Evolutionary conservation across 1,140 invertebrate species (phyloP).

Genomic region (Panonychus citri): DNA sequence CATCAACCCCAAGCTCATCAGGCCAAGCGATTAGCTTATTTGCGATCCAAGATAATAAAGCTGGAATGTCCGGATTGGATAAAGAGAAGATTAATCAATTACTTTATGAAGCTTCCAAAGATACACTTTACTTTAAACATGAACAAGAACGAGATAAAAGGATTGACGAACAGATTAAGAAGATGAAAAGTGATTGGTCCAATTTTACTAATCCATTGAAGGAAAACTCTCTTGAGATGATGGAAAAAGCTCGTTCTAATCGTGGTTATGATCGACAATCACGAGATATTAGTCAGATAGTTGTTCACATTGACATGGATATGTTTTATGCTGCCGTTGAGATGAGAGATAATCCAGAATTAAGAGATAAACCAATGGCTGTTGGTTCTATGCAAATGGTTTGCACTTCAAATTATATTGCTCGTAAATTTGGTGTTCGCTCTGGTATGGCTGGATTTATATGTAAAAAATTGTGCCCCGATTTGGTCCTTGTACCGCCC

Average conservation of each 20-base stretch:
- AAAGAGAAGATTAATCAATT: conserved; percentile 33
- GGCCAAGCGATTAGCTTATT: background rate
- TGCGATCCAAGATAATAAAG: conserved; percentile 22
- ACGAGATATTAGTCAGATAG: conserved; percentile 27
- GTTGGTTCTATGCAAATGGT: conserved; percentile 36
- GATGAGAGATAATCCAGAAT: conserved; percentile 31
- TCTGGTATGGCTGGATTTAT: conserved; percentile 50
- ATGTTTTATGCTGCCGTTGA: conserved; percentile 42
- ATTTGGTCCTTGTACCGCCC: conserved; percentile 31
- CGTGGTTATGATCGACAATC: conserved; percentile 7
- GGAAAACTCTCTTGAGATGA: conserved; percentile 19
- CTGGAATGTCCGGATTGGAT: conserved; percentile 34
- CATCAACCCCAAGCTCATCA: background rate
- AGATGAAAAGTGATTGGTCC: conserved; percentile 20
- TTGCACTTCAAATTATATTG: conserved; percentile 38
- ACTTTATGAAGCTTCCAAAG: conserved; percentile 32
- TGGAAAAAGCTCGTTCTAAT: conserved; percentile 13
- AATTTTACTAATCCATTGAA: conserved; percentile 22
- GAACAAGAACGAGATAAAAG: conserved; percentile 24
- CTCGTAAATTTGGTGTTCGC: conserved; percentile 35
- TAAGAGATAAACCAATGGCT: conserved; percentile 36
- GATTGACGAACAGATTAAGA: conserved; percentile 26
- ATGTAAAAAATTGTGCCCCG: conserved; percentile 36
- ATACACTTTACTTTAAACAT: conserved; percentile 33
- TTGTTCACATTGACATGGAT: conserved; percentile 43